Base-by-base conservation (phyloP, 92 coral and sea anemone genomes). In the Porites divaricata region DNA sequence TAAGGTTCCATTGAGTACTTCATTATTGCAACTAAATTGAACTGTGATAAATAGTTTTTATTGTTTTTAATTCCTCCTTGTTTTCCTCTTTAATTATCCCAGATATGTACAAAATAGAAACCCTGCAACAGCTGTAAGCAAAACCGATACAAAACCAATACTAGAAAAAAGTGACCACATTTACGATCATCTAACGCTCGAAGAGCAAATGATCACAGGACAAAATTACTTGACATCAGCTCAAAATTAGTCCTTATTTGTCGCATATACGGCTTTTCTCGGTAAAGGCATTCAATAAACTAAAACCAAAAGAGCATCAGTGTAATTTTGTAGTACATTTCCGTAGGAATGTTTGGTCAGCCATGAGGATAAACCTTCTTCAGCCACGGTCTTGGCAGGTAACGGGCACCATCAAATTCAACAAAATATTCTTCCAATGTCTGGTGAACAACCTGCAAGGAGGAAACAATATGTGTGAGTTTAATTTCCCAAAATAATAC, bases 321-420 rank as follows among this genome's bases (percentile, higher is more conserved):
- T 3, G 45, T 35, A 35, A 35, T 35, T 35, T 35, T 35, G 6
- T 35, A 35, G 45, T 35, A 35, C 45, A 35, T 4, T 71, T 48
- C 2, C 56, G 20, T 50, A 4, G 24, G 20, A 41, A 3, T 6
- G 8, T 4, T 45, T 24, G 8, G 50, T 50, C 70, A 96, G 59
- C 93, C 99, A 70, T 95, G 95, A 4, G 98, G 99, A 63, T 96
- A 96, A 24, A 96, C 82, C 75, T 96, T 90, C 64, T 69, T 91
- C n/a, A 96, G 81, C 93, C 98, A 96, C 5, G 96, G 95, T 52
- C 95, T 92, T 72, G 97, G 97, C 28, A 93, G 75, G 78, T 96
- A 96, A 14, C 86, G 91, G 15, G 93, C 91, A 22, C 99, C 99
- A 83, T 95, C 97, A 89, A 92, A 95, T 22, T 86, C 95, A 49